Conservation (phyloP, 2,797 vertebrate genomes). For the Perodicticus potto region DNA sequence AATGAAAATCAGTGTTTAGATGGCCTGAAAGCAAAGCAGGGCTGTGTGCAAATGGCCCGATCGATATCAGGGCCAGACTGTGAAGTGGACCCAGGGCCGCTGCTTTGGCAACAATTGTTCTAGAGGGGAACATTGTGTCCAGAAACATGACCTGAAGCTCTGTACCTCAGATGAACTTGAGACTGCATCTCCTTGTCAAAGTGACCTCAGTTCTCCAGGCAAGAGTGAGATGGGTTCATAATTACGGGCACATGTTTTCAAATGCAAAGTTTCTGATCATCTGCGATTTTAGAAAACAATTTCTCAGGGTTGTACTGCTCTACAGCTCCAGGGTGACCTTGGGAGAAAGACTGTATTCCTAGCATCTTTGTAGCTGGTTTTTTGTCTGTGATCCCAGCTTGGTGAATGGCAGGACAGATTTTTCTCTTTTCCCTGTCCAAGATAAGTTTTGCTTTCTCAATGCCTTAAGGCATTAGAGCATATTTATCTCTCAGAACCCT, state of each 20-base stretch:
- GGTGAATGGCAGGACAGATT: not conserved
- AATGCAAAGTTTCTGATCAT: not conserved
- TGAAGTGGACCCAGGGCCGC: not conserved
- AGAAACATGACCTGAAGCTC: constrained; percentile 1
- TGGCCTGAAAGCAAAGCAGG: not conserved
- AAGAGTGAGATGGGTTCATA: not conserved
- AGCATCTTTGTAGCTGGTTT: not conserved
- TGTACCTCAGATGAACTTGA: not conserved
- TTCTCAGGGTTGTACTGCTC: not conserved
- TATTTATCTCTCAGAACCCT: not conserved
- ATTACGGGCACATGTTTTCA: not conserved
- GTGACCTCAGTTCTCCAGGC: not conserved
- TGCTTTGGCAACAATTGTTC: not conserved
- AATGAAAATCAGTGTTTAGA: not conserved
- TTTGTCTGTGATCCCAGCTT: not conserved
- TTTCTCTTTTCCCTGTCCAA: not conserved
- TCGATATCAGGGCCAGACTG: not conserved
- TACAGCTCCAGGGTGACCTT: not conserved
- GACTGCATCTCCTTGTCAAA: not conserved
- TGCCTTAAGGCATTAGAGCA: not conserved
- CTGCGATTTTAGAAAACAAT: not conserved
- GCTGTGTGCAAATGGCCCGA: not conserved
- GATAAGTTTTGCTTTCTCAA: not conserved
- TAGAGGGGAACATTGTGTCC: not conserved
- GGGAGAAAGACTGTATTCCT: not conserved